These are phyloP conservation scores for Sphenopsis melanotis DNA, from an alignment of 2,797 vertebrate species.

Conservation along the genomic window DNA sequence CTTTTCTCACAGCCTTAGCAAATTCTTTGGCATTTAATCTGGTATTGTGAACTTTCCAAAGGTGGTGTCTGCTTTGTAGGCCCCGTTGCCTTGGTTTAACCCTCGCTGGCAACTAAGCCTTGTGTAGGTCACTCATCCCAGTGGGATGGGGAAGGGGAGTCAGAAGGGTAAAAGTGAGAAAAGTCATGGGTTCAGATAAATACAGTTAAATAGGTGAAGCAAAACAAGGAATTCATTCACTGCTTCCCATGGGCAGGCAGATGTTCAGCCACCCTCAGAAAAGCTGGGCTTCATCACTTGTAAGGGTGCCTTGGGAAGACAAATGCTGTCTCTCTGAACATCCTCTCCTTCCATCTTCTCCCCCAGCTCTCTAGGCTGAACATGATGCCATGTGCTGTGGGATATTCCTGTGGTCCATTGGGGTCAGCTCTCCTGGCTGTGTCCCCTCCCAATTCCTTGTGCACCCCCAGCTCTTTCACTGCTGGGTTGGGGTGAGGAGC, in stretches of 20 bases:
- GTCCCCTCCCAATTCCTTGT: accelerated
- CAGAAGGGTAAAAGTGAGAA: background rate
- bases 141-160: background rate
- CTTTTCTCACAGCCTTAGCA: background rate
- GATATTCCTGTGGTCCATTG: background rate
- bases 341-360: background rate
- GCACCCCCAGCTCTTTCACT: background rate
- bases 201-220: background rate
- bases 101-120: background rate
- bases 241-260: background rate
- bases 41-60: background rate
- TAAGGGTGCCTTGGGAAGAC: background rate
- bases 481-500: background rate
- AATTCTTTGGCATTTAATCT: background rate
- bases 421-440: background rate
- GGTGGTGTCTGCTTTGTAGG: background rate
- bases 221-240: background rate
- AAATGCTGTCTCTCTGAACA: accelerated
- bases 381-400: background rate
- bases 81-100: background rate
- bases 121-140: background rate
- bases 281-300: accelerated
- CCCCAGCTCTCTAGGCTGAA: background rate
- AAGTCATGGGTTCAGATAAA: background rate
- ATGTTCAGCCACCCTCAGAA: background rate